Percentiles rank a stretch among this genome's conserved stretches.
phyloP scores from a whole-genome alignment of 2,113 vertebrate species.

The Perognathus longimembris region DNA sequence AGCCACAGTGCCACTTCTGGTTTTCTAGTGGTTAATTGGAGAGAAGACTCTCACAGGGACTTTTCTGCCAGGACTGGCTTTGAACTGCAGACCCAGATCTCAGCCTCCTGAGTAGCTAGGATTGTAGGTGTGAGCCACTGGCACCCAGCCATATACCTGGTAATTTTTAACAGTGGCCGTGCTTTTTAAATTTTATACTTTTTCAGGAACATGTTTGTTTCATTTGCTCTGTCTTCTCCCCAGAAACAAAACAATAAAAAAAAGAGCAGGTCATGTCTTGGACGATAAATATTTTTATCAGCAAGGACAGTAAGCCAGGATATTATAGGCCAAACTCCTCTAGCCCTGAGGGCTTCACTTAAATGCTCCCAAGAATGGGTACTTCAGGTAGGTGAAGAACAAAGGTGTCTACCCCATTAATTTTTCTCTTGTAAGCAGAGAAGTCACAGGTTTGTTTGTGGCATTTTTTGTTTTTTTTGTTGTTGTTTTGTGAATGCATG shows the following conservation, averaged over 20 bases:
- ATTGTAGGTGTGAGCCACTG: too few species aligned
- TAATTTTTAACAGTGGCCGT: too few species aligned
- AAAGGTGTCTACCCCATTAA: not conserved
- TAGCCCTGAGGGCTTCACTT: not conserved
- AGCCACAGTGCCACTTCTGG: too few species aligned
- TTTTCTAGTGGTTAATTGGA: too few species aligned
- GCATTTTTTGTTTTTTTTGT: too few species aligned
- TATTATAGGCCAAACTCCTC: not conserved
- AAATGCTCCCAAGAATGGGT: not conserved
- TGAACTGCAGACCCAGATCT: too few species aligned
- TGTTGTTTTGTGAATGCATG: too few species aligned
- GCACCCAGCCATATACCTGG: too few species aligned
- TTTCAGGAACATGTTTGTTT: slow-evolving; percentile 22
- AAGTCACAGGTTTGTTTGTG: too few species aligned
- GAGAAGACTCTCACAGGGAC: too few species aligned
- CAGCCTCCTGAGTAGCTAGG: too few species aligned
- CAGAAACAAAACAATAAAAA: not conserved
- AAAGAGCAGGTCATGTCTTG: not conserved
- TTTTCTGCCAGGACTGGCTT: too few species aligned
- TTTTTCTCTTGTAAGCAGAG: not conserved
- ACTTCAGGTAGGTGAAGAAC: not conserved
- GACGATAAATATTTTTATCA: slow-evolving; percentile 40
- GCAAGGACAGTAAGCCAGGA: not conserved
- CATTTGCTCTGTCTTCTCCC: slow-evolving; percentile 13
- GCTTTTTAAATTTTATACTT: not conserved